Evolutionary conservation across 2,113 vertebrate species (phyloP).

Genomic region (Chloroceryle aenea): DNA sequence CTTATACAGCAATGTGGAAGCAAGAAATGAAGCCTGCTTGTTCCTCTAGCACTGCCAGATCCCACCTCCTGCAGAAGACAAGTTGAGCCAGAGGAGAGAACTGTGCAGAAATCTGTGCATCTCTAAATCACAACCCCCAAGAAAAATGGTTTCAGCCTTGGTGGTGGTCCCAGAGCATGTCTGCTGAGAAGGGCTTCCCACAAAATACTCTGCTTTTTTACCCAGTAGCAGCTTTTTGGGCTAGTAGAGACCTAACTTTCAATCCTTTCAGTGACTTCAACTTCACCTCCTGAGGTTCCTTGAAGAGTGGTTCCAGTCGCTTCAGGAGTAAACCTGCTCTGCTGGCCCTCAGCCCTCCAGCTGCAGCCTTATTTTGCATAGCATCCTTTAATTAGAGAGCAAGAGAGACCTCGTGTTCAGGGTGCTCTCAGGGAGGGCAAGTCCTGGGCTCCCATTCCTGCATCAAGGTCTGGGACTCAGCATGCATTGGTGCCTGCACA

Average conservation of each 20-base stretch:
- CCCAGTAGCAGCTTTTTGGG: not conserved
- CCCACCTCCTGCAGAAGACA: not conserved
- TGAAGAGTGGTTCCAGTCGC: not conserved
- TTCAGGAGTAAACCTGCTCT: slow-evolving; percentile 46
- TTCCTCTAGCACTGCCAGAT: not conserved
- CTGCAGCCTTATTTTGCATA: not conserved
- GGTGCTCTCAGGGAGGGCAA: not conserved
- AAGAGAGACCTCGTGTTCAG: not conserved
- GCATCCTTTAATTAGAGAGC: slow-evolving; percentile 31
- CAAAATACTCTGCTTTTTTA: not conserved
- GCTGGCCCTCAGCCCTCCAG: not conserved
- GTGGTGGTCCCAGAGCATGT: not conserved
- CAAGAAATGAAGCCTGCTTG: not conserved
- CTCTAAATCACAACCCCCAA: not conserved
- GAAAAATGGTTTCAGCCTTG: not conserved
- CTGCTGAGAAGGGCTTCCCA: not conserved
- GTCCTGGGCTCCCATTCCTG: not conserved
- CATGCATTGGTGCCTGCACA: rapidly evolving
- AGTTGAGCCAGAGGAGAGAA: not conserved
- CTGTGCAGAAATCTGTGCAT: not conserved
- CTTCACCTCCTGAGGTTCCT: not conserved
- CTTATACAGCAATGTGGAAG: not conserved
- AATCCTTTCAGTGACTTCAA: not conserved
- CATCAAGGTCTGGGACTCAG: not conserved
- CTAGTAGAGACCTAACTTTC: not conserved